A percentile compares a stretch with the other conserved stretches of the same genome.
Evolutionary conservation across 2,888 invertebrate species (phyloP).

Genomic region (Anoncus sp.): DNA sequence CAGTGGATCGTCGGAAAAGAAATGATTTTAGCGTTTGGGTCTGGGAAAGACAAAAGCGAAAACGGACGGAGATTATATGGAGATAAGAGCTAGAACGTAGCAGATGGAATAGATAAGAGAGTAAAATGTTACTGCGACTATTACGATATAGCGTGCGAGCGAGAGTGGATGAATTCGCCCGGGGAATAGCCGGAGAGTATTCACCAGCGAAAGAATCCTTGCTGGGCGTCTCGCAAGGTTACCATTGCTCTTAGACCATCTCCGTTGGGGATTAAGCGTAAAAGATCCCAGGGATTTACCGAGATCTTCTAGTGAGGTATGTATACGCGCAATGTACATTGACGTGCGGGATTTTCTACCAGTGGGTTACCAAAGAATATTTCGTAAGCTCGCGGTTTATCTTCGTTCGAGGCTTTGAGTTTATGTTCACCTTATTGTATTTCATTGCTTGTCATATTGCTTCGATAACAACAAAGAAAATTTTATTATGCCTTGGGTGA

Average conservation of each 20-base stretch:
- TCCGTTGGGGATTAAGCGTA: slow-evolving; percentile 42
- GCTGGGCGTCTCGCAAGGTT: slow-evolving; percentile 30
- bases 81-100: slow-evolving; percentile 27
- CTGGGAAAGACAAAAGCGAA: slow-evolving; percentile 37
- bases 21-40: slow-evolving; percentile 30
- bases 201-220: slow-evolving; percentile 39
- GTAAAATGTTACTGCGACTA: slow-evolving; percentile 26
- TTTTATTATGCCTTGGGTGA: too few relatives aligned
- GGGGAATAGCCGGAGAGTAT: slow-evolving; percentile 19
- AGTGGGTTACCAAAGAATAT: not conserved
- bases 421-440: not conserved
- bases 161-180: slow-evolving; percentile 22
- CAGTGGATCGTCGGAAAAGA: slow-evolving; percentile 3
- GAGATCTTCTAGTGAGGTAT: slow-evolving; percentile 4
- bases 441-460: not conserved
- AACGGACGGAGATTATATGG: slow-evolving; percentile 39
- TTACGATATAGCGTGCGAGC: slow-evolving; percentile 20
- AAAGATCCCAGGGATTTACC: slow-evolving; percentile 49
- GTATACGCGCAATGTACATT: slow-evolving; percentile 5
- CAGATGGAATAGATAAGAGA: slow-evolving; percentile 49
- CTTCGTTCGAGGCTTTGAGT: too few relatives aligned
- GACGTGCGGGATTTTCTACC: slow-evolving; percentile 7
- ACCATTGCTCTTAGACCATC: slow-evolving; percentile 32
- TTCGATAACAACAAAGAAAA: too few relatives aligned
- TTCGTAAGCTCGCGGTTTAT: not conserved